Evolutionary conservation across 1,140 invertebrate genomes (phyloP), one percentile per base, ranked within the genome.

Genomic region (Apis laboriosa): DNA sequence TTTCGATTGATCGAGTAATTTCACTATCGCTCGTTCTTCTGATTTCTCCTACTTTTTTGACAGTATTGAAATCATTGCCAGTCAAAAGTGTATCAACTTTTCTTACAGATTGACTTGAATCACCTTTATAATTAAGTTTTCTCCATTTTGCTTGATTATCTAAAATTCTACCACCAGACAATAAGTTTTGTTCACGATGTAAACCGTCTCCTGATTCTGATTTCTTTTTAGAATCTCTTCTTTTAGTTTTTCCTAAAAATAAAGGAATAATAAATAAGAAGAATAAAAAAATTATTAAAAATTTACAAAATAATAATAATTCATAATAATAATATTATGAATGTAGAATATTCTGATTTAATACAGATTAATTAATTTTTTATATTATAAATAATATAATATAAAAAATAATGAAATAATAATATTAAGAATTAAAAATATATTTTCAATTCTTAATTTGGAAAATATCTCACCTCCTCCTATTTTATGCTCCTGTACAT

Each of bases 181-280:
- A 84, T 24, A 94, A 86, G 85, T 93, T 94, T 86, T 94, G 94
- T 89, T 94, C 94, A 15, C 94, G 90, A 86, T 93, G 91, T 66
- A 92, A 77, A 85, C 92, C 91, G 9, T 95, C 94, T 7, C 92
- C 92, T 15, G 94, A 92, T 80, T 94, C 95, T 9, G 91, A 86
- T 86, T 95, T 95, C 84, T 94, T 95, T 90, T 94, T 95, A 71
- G 94, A 94, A 89, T 94, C 94, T 90, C 94, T 93, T 93, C 94
- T 95, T 84, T 95, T 95, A 71, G 93, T 94, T 91, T 94, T 94
- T 24, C 93, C 93, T 94, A 88, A 90, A 68, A 77, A 43, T 43
- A 43, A 87, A 24, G 21, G 34, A 19, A 43, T 43, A 43, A 43
- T 63, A 21, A 17, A 66, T 60, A 72, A 64, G 28, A 24, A 24